Percentiles rank a stretch among this genome's conserved stretches.
Conservation (phyloP, 2,888 invertebrate genomes). For the Leptinotarsa juncta region DNA sequence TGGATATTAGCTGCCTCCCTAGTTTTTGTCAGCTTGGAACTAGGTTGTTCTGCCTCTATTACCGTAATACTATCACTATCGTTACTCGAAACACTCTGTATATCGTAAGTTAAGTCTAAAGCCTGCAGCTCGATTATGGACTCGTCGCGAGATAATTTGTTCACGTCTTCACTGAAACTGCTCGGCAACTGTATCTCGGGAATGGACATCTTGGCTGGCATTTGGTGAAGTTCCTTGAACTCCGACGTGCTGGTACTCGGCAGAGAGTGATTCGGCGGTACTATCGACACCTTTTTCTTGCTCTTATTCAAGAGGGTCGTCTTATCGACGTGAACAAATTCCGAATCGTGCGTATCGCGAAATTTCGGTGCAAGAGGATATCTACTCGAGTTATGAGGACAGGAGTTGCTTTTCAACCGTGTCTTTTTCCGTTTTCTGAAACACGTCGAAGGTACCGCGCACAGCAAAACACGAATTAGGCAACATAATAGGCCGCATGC, state of each 20-base stretch:
- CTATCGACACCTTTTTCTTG: slow-evolving; percentile 64
- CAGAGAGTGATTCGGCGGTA: slow-evolving; percentile 61
- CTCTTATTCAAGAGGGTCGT: slow-evolving; percentile 52
- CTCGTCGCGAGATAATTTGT: slow-evolving; percentile 59
- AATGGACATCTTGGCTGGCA: slow-evolving; percentile 49
- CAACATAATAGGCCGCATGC: slow-evolving; percentile 85
- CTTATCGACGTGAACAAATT: slow-evolving; percentile 59
- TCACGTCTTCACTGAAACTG: slow-evolving; percentile 49
- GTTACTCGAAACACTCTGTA: slow-evolving; percentile 61
- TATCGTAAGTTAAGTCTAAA: slow-evolving; percentile 60
- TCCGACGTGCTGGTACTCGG: slow-evolving; percentile 64
- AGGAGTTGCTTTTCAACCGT: slow-evolving; percentile 66
- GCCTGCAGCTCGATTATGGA: slow-evolving; percentile 66
- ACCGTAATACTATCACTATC: slow-evolving; percentile 54
- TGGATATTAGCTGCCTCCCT: slow-evolving; percentile 58
- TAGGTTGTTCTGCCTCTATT: slow-evolving; percentile 49
- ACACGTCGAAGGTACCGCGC: slow-evolving; percentile 85
- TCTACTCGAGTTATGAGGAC: slow-evolving; percentile 63
- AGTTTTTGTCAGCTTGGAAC: slow-evolving; percentile 58
- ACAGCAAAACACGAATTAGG: slow-evolving; percentile 84
- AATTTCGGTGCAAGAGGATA: slow-evolving; percentile 68
- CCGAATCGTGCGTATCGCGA: slow-evolving; percentile 53
- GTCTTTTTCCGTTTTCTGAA: slow-evolving; percentile 74
- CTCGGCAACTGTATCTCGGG: slow-evolving; percentile 57
- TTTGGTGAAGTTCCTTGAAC: slow-evolving; percentile 58